Evolutionary conservation across 2,888 invertebrate species (phyloP).

Genomic region (Merodon equestris): DNA sequence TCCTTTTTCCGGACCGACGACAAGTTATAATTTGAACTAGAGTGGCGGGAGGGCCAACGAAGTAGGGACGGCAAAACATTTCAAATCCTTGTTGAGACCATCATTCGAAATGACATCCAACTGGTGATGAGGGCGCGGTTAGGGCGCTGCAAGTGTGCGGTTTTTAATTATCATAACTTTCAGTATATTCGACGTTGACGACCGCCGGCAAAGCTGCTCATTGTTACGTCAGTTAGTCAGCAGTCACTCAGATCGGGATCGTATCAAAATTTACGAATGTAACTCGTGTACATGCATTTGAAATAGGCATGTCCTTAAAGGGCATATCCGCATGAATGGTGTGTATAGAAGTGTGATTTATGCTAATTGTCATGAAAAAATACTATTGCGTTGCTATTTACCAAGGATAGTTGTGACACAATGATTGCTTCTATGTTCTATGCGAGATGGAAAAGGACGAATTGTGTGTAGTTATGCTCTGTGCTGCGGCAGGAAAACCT

Average conservation of each 20-base stretch:
- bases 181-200: constrained; percentile 49
- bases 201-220: constrained; percentile 43
- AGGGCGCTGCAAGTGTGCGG: neutral
- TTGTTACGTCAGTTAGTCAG: constrained; percentile 49
- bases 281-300: neutral
- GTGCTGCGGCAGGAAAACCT: constrained; percentile 46
- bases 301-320: constrained; percentile 53
- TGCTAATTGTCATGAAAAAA: constrained; percentile 59
- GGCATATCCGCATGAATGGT: constrained; percentile 57
- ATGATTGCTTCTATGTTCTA: constrained; percentile 44
- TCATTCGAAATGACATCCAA: neutral
- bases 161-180: constrained; percentile 66
- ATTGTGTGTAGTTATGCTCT: constrained; percentile 56
- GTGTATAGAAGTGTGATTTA: constrained; percentile 57
- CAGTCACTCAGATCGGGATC: constrained; percentile 25
- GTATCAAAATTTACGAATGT: constrained; percentile 33
- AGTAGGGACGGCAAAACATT: constrained; percentile 22
- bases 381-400: constrained; percentile 61
- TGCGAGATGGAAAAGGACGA: constrained; percentile 41
- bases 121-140: neutral
- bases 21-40: constrained; percentile 31
- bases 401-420: constrained; percentile 46
- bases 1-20: constrained; percentile 36
- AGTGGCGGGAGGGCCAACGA: constrained; percentile 3
- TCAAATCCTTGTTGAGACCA: constrained; percentile 46